Evolutionary conservation across 2,888 invertebrate species (phyloP).

Genomic region (Ditula angustiorana): DNA sequence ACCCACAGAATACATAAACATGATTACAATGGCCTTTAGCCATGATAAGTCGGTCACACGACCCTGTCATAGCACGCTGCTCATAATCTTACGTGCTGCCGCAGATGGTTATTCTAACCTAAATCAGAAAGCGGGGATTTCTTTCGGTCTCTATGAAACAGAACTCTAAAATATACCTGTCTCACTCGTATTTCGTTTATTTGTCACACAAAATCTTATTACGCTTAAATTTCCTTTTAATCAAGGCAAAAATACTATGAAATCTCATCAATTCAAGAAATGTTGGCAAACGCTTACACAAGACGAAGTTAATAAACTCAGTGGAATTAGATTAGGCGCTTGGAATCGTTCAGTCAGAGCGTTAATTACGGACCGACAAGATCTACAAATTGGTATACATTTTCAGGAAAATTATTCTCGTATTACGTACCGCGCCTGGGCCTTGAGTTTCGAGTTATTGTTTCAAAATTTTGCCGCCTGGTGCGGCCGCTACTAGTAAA

Average conservation of each 20-base stretch:
- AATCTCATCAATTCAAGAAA: slow-evolving; percentile 26
- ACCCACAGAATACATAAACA: too few relatives aligned
- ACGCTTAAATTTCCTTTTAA: slow-evolving; percentile 9
- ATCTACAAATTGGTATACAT: slow-evolving; percentile 36
- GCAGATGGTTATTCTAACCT: too few relatives aligned
- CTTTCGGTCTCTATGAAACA: background rate
- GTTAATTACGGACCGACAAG: slow-evolving; percentile 37
- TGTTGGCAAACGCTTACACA: slow-evolving; percentile 25
- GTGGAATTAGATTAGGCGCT: slow-evolving; percentile 35
- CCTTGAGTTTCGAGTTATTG: background rate
- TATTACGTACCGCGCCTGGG: slow-evolving; percentile 10
- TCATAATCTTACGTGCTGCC: too few relatives aligned
- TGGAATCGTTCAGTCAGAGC: slow-evolving; percentile 36
- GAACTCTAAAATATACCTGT: background rate
- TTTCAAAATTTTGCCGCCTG: background rate
- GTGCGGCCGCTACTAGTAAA: background rate
- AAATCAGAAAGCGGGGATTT: too few relatives aligned
- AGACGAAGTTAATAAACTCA: slow-evolving; percentile 37
- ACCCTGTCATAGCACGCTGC: too few relatives aligned
- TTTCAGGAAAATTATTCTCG: slow-evolving; percentile 32
- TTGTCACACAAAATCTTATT: background rate
- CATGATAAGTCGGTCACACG: too few relatives aligned
- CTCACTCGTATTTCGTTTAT: background rate
- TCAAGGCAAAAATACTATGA: slow-evolving; percentile 21
- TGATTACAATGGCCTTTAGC: too few relatives aligned